These are phyloP conservation scores for Vipera ursinii DNA, from an alignment of 2,797 vertebrate species.

Conservation along the genomic window DNA sequence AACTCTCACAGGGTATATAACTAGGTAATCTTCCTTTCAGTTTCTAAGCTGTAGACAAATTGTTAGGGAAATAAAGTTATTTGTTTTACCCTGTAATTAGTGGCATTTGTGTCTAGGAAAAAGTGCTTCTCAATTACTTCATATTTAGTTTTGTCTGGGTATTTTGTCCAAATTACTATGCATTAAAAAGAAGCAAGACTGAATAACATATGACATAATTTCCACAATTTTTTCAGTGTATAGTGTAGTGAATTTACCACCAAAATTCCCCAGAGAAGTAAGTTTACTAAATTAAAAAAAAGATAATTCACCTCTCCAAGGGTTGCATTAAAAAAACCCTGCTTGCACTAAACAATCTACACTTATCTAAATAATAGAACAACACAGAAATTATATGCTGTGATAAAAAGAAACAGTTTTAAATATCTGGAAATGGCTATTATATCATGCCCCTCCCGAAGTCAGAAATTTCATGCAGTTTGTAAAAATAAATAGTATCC, in stretches of 20 bases:
- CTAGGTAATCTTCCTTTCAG: neutral
- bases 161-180: neutral
- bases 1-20: neutral
- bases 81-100: neutral
- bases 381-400: neutral
- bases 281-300: neutral
- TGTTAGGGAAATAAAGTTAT: neutral
- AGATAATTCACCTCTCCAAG: neutral
- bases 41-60: neutral
- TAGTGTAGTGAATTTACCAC: neutral
- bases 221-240: neutral
- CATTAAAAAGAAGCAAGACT: neutral
- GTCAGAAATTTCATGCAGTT: neutral
- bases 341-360: constrained; percentile 5
- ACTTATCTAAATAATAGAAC: neutral
- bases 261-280: neutral
- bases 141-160: neutral
- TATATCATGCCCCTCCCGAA: neutral
- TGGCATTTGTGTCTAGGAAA: neutral
- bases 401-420: neutral
- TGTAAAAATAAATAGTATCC: neutral
- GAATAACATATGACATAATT: neutral
- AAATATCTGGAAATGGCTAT: neutral
- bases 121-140: neutral
- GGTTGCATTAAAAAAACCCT: neutral